Evolutionary conservation across 2,113 vertebrate species (phyloP).

Genomic region (Psittacus erithacus): DNA sequence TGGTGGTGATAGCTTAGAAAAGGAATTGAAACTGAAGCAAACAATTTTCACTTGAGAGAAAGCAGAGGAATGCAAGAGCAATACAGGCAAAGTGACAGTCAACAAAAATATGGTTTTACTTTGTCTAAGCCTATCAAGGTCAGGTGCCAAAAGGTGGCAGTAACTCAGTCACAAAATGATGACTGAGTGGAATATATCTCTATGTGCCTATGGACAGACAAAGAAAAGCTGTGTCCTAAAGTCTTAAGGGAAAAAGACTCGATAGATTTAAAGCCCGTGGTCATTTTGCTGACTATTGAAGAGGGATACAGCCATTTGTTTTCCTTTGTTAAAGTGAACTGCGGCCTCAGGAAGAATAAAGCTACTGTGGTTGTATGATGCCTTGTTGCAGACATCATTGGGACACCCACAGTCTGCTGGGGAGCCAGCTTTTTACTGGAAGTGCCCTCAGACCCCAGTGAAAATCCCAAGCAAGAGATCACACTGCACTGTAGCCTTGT

Average conservation of each 20-base stretch:
- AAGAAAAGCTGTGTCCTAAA: background rate
- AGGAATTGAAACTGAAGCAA: background rate
- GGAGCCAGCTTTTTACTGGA: background rate
- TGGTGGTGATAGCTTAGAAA: background rate
- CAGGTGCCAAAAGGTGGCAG: background rate
- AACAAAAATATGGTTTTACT: background rate
- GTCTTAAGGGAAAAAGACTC: background rate
- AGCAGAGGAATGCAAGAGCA: background rate
- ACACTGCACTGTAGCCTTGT: accelerated
- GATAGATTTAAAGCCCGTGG: background rate
- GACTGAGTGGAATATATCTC: background rate
- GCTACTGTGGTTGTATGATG: background rate
- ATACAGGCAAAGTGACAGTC: background rate
- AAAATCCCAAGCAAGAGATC: background rate
- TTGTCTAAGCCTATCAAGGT: background rate
- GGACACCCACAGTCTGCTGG: background rate
- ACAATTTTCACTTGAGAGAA: background rate
- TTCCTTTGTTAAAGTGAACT: background rate
- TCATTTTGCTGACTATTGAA: background rate
- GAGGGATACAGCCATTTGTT: background rate
- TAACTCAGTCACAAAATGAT: background rate
- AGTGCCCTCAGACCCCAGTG: background rate
- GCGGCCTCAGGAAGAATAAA: background rate
- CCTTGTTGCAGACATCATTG: background rate
- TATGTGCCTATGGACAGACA: background rate